Base-by-base conservation (phyloP, 1,140 invertebrate species). In the Phortica variegata region DNA sequence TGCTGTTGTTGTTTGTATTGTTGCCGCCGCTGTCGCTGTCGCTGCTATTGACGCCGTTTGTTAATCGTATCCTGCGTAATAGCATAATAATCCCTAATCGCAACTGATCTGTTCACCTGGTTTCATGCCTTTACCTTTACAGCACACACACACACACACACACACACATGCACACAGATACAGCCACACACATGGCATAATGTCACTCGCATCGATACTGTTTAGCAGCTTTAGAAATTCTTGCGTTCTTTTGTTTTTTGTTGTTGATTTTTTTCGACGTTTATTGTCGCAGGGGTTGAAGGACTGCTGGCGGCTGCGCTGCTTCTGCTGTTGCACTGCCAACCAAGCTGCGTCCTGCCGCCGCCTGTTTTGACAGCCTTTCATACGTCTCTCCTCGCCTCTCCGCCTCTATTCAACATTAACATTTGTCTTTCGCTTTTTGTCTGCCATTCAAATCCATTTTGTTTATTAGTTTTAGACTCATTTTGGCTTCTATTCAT, bases 21-120 rank as follows among this genome's bases (percentile, higher is more conserved):
- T 37, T 20, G 29, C 31, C 29, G 43, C 12, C 31, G 45, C 13
- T 37, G 55, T 42, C 43, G 47, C 44, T 49, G 51, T 33, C 34
- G 43, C 41, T 47, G 21, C 26, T 57, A 68, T 66, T 26, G 9
- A 8, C 17, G 36, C 18, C 18, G 16, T 13, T 16, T 68, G 63
- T 68, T 68, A 68, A 68, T 68, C 63, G 65, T 58, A 68, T 68
- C 63, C 63, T 68, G 63, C 63, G 63, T 68, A 68, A 68, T 68
- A 68, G 63, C 63, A 68, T 68, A 68, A 68, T 68, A 68, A 68
- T 68, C 63, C 63, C 63, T 68, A 68, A 68, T 68, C 63, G 63
- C 63, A 69, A 69, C 63, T 62, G 63, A 68, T 68, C 65, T 56
- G 63, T 68, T 69, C 65, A 68, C 60, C 63, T 66, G 63, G 63